Evolutionary conservation across 2,888 invertebrate species (phyloP).

Genomic region (Platynereis dumerilii): DNA sequence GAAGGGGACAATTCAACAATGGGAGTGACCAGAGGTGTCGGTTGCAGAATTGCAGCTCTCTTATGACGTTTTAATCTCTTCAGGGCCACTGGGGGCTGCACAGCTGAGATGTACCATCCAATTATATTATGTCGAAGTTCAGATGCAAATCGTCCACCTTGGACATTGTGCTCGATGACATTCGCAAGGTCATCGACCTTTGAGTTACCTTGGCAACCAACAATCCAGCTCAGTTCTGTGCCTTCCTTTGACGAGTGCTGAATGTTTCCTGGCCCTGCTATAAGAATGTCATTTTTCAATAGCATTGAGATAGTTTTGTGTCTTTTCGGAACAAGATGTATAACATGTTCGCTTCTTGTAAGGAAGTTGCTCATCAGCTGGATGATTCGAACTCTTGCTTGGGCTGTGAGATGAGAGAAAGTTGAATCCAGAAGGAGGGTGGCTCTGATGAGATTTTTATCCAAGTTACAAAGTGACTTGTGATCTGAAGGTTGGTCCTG

Average conservation of each 20-base stretch:
- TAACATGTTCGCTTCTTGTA: slow-evolving; percentile 33
- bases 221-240: slow-evolving; percentile 18
- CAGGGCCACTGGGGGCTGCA: not conserved
- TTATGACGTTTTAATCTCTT: slow-evolving; percentile 4
- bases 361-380: slow-evolving; percentile 36
- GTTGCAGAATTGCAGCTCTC: not conserved
- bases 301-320: slow-evolving; percentile 1
- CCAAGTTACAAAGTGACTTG: not conserved
- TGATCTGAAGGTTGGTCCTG: not conserved
- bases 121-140: slow-evolving; percentile 12
- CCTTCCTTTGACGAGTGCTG: not conserved
- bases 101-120: slow-evolving; percentile 15
- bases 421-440: slow-evolving; percentile 26
- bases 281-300: slow-evolving; percentile 8
- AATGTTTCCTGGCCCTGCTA: slow-evolving; percentile 18
- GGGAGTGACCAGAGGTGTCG: no score
- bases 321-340: slow-evolving; percentile 2
- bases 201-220: slow-evolving; percentile 6
- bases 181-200: slow-evolving; percentile 15
- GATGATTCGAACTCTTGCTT: slow-evolving; percentile 26
- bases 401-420: slow-evolving; percentile 21
- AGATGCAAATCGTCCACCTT: slow-evolving; percentile 6
- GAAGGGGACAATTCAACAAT: no score
- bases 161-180: slow-evolving; percentile 18
- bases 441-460: slow-evolving; percentile 28